Base-by-base conservation (phyloP, 2,888 invertebrate genomes). In the Zelleria hepariella region DNA sequence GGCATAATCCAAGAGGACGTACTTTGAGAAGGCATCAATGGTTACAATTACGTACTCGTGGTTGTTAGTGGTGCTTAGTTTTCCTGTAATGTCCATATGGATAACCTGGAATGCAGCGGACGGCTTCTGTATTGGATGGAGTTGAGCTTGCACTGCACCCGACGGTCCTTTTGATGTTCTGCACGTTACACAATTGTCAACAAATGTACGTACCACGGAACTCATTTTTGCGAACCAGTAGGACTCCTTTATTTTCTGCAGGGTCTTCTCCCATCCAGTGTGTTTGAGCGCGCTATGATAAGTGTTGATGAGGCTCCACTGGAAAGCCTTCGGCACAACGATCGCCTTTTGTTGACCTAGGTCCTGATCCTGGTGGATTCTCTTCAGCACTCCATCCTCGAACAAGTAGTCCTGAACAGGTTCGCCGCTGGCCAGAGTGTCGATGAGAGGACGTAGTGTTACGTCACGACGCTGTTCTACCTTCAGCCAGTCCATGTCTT, bases 41-140 rank as follows among this genome's bases (percentile, higher is more conserved):
- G 63, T 62, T 0, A 68, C 65, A n/a, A 68, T 54, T 0, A 68
- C 65, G 18, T 67, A 67, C 23, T 67, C 61, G 3, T 64, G 55
- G 0, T 64, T 53, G 8, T 59, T 58, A 24, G 60, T 51, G 3
- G 63, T 63, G n/a, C 64, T 63, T 2, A 66, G 60, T 32, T 67
- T 67, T 5, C 66, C 68, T 0, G 68, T 66, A 1, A 68, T 64
- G 27, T 69, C 68, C 63, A 68, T 67, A 47, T 69, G 67, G 4
- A 68, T 57, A 0, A 64, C 62, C 25, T 70, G 57, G 47, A 68
- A 68, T 8, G 68, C 59, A 2, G 51, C 58, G 8, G 63, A 56
- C 7, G 63, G 63, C 56, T 70, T 70, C 0, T 54, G 53, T 4
- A 67, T 67, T 0, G 68, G 66, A 42, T 68, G 66, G 6, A 69